Percentiles rank a stretch among this genome's conserved stretches.
Evolutionary conservation across 2,888 invertebrate species (phyloP).

Genomic region (Lepidocyrtinus sp.): DNA sequence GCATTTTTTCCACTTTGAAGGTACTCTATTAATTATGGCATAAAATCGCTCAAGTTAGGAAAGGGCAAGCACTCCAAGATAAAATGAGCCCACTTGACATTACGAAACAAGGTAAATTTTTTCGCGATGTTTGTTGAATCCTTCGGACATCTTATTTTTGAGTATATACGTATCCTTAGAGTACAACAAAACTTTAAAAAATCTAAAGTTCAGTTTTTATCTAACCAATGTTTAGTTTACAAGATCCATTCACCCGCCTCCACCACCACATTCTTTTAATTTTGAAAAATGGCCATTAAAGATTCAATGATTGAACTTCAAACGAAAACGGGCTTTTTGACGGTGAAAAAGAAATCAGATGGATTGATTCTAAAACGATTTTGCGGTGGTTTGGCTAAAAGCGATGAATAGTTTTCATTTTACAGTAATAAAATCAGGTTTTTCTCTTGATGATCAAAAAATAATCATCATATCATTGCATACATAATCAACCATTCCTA

Average conservation of each 20-base stretch:
- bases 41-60: too few relatives aligned
- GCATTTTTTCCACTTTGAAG: too few relatives aligned
- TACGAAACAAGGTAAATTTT: too few relatives aligned
- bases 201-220: too few relatives aligned
- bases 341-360: neutral
- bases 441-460: conserved; percentile 20
- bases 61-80: too few relatives aligned
- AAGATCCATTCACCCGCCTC: neutral
- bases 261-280: neutral
- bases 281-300: neutral
- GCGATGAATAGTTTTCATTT: conserved; percentile 11
- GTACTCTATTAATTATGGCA: too few relatives aligned
- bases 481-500: neutral
- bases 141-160: too few relatives aligned
- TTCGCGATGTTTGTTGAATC: too few relatives aligned
- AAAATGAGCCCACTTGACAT: too few relatives aligned
- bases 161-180: too few relatives aligned
- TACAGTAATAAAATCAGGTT: conserved; percentile 53
- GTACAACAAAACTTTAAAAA: too few relatives aligned
- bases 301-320: neutral
- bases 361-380: neutral
- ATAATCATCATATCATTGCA: neutral
- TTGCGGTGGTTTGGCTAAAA: conserved; percentile 1
- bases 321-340: neutral
- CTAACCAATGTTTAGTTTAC: too few relatives aligned